Percentiles rank a stretch among this genome's conserved stretches.
These are phyloP conservation scores for Muscicapa striata DNA, from an alignment of 2,797 vertebrate species.

Conservation along the genomic window DNA sequence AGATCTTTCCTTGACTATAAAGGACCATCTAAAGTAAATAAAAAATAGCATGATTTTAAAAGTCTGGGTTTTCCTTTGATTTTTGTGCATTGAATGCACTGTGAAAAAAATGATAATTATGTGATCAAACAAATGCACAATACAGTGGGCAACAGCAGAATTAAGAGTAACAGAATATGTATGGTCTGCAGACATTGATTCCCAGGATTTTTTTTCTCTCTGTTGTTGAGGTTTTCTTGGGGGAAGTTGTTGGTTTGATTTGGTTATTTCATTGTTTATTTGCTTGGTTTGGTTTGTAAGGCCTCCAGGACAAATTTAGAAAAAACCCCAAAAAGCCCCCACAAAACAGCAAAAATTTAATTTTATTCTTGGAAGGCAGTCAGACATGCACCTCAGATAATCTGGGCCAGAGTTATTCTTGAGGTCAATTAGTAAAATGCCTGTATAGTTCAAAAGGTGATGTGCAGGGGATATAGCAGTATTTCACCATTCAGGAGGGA, in stretches of 20 bases:
- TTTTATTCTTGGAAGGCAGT: not conserved
- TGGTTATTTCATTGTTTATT: rapidly evolving
- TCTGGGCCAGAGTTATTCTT: not conserved
- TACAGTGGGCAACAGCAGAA: not conserved
- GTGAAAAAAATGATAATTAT: not conserved
- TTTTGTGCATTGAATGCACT: not conserved
- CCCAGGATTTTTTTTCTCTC: not conserved
- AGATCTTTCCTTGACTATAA: not conserved
- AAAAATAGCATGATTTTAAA: not conserved
- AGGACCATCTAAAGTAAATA: not conserved
- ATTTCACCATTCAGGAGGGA: not conserved
- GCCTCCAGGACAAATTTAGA: not conserved
- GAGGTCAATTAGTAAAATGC: not conserved
- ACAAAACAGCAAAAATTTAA: not conserved
- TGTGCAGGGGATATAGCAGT: not conserved
- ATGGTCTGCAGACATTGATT: not conserved
- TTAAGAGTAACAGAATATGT: not conserved
- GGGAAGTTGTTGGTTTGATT: no score
- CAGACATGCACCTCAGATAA: not conserved
- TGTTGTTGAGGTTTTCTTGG: not conserved
- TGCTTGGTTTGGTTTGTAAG: not conserved
- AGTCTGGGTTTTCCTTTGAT: not conserved
- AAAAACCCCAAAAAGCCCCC: rapidly evolving
- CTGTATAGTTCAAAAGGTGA: constrained; percentile 12
- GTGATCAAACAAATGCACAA: not conserved